A percentile compares a stretch with the other conserved stretches of the same genome.
These are phyloP conservation scores for Luehdorfia chinensis DNA, from an alignment of 1,140 invertebrate genomes.

Conservation along the genomic window DNA sequence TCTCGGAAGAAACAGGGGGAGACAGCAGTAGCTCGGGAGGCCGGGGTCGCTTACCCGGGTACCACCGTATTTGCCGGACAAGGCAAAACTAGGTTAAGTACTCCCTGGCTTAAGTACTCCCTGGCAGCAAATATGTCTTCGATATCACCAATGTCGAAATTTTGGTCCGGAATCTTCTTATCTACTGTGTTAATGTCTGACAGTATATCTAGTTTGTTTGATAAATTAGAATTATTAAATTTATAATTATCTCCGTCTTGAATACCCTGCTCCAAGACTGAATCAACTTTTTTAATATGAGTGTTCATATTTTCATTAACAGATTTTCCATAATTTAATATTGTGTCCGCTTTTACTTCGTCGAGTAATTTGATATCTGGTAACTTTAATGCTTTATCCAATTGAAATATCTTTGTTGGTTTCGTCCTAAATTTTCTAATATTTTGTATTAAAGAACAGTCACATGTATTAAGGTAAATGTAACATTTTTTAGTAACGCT, in stretches of 20 bases:
- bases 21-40: no score
- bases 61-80: no score
- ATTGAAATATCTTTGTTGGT: conserved; percentile 18
- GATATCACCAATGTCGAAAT: conserved; percentile 62
- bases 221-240: no score
- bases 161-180: conserved; percentile 20
- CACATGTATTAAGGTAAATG: conserved; percentile 43
- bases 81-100: no score
- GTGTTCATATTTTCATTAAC: not conserved
- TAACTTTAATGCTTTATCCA: conserved; percentile 31
- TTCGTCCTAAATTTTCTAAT: conserved; percentile 24
- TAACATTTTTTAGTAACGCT: conserved; percentile 39
- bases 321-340: conserved; percentile 30
- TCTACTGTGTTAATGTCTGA: no score
- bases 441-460: conserved; percentile 38
- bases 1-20: no score
- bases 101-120: no score
- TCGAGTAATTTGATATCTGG: conserved; percentile 52
- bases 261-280: no score
- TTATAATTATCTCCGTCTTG: no score
- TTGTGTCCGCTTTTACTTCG: conserved; percentile 33
- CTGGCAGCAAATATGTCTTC: conserved; percentile 68
- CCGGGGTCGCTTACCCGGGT: no score
- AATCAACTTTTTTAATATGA: no score
- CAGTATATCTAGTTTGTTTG: no score